Evolutionary conservation across 2,797 vertebrate genomes (phyloP).

Genomic region (Callimico goeldii): DNA sequence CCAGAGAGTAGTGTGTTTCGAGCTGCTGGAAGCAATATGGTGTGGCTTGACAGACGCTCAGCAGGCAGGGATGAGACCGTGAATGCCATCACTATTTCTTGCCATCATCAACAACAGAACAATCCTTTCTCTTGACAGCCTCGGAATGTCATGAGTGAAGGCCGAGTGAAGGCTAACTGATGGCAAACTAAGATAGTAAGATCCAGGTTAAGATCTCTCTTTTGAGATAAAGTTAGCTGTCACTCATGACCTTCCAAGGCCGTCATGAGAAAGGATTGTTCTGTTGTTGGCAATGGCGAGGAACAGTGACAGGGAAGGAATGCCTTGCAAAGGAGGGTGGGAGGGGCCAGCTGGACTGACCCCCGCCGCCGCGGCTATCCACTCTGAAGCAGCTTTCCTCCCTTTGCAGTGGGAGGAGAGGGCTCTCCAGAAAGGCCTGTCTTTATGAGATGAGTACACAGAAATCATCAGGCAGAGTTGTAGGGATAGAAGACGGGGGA

Average conservation of each 20-base stretch:
- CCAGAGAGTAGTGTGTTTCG: neutral
- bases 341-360: neutral
- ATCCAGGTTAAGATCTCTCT: neutral
- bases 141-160: neutral
- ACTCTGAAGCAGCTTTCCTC: constrained; percentile 1
- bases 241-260: neutral
- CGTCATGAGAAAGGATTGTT: constrained; percentile 29
- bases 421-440: neutral
- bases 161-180: neutral
- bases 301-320: neutral
- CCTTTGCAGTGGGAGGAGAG: neutral
- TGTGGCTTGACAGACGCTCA: neutral
- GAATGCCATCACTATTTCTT: neutral
- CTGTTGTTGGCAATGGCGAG: neutral
- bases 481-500: neutral
- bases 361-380: neutral
- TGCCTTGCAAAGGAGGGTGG: neutral
- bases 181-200: neutral
- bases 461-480: neutral
- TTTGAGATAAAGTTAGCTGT: neutral
- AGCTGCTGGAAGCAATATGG: neutral
- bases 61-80: neutral
- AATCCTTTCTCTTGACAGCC: neutral
- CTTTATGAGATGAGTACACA: neutral
- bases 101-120: neutral